phyloP scores from a whole-genome alignment of 2,113 vertebrate genomes.

The Nothobranchius furzeri region DNA sequence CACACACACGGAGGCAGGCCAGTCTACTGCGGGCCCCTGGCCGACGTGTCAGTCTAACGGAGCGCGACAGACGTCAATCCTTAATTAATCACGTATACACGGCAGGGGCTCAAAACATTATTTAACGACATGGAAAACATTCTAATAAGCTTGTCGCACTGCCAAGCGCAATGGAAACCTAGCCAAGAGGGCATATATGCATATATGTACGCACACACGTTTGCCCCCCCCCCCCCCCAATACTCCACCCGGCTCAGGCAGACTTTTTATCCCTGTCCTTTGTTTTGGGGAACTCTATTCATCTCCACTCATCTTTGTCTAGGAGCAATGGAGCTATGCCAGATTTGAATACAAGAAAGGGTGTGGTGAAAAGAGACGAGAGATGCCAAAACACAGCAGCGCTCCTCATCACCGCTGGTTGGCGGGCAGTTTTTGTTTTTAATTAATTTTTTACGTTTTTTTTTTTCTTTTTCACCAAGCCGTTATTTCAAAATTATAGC shows the following conservation, averaged over 20 bases:
- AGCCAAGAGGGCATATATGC: constrained; percentile 53
- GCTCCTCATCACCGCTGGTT: constrained; percentile 44
- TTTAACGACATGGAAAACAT: constrained; percentile 81
- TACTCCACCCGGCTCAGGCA: constrained; percentile 12
- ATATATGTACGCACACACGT: constrained; percentile 10
- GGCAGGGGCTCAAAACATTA: constrained; percentile 74
- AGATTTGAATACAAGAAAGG: constrained; percentile 55
- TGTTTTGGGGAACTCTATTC: constrained; percentile 60
- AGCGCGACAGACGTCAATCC: constrained; percentile 73
- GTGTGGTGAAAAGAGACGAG: constrained; percentile 50
- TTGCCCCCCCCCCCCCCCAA: background rate
- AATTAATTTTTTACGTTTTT: background rate
- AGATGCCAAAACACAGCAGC: constrained; percentile 59
- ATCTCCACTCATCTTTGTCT: constrained; percentile 56
- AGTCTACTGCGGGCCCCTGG: constrained; percentile 59
- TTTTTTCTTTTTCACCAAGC: background rate
- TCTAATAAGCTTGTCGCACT: constrained; percentile 78
- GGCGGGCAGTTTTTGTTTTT: background rate
- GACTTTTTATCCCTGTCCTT: constrained; percentile 54
- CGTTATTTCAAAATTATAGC: background rate
- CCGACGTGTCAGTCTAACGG: constrained; percentile 70
- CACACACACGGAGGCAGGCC: constrained; percentile 36
- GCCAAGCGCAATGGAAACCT: constrained; percentile 72
- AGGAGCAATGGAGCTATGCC: constrained; percentile 45
- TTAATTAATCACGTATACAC: constrained; percentile 80